Conservation (phyloP, 2,797 vertebrate species). For the Poliocrania exsul region DNA sequence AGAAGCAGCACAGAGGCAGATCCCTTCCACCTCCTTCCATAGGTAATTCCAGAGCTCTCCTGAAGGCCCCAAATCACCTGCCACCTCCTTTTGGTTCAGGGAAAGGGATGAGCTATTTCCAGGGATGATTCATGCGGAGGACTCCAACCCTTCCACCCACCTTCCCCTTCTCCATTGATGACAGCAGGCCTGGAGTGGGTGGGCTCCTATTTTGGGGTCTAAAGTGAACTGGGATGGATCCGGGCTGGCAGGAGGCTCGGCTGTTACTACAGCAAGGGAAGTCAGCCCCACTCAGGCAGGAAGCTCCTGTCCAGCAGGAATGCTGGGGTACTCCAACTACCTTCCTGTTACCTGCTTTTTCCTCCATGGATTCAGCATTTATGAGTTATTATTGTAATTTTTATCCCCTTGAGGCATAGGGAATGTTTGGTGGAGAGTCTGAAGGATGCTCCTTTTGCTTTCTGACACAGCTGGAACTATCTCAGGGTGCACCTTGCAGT, state of each 20-base stretch:
- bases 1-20: background rate
- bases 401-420: background rate
- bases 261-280: background rate
- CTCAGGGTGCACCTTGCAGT: background rate
- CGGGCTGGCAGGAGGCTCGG: background rate
- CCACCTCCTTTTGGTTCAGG: background rate
- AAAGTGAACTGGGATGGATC: background rate
- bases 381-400: fast-evolving
- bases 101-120: background rate
- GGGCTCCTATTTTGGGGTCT: slow-evolving; percentile 48
- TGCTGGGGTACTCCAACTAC: fast-evolving
- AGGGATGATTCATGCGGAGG: slow-evolving; percentile 37
- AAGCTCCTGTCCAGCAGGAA: background rate
- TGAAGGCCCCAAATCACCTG: background rate
- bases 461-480: background rate
- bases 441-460: background rate
- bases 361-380: background rate
- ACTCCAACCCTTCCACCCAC: background rate
- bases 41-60: background rate
- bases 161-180: slow-evolving; percentile 49
- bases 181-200: slow-evolving; percentile 17
- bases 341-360: background rate
- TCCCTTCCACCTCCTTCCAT: background rate
- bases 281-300: background rate
- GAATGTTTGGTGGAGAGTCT: background rate